Evolutionary conservation across 2,888 invertebrate species (phyloP), one percentile per base, ranked within the genome.

Genomic region (Lochmaea crataegi): DNA sequence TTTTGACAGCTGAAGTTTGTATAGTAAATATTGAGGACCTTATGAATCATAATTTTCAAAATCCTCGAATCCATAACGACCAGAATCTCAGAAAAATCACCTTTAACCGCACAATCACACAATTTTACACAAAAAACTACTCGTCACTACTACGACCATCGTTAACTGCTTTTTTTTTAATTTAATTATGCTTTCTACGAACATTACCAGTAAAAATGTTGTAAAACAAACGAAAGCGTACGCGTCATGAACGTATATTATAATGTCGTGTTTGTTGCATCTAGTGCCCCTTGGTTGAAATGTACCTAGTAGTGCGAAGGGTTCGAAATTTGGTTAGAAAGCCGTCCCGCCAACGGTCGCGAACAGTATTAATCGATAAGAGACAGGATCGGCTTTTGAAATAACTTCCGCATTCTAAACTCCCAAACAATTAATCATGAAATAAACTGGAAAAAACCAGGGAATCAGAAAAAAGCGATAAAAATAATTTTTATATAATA

Each of bases 21-120:
- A 18, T 16, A 18, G 48, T 16, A 38, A 38, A 71, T 63, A 32
- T 32, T 51, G 67, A 66, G 32, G 12, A 80, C 80, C 80, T 80
- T 78, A 71, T 80, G 71, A 10, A 80, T 69, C 57, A 80, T 78
- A 71, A 80, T 80, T 53, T 71, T 80, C 60, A 79, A 72, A 38
- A 75, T 77, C 63, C 67, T 78, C 14, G 56, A 53, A 22, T 69
- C 69, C 42, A 69, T 56, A 60, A 63, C 53, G 22, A 63, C 69
- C 42, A 66, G 18, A 53, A 53, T 18, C 16, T 9, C 18, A 2
- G n/a, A n/a, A 48, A n/a, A 18, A n/a, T 53, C 16, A 18, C 10
- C 10, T 53, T 53, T 18, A 53, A 3, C 7, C 53, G 11, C 53
- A 53, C 53, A 16, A 6, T 53, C 18, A 16, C 9, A 53, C 16